A percentile compares a stretch with the other conserved stretches of the same genome.
Evolutionary conservation across 2,113 vertebrate genomes (phyloP).

Genomic region (Diphyllodes magnificus): DNA sequence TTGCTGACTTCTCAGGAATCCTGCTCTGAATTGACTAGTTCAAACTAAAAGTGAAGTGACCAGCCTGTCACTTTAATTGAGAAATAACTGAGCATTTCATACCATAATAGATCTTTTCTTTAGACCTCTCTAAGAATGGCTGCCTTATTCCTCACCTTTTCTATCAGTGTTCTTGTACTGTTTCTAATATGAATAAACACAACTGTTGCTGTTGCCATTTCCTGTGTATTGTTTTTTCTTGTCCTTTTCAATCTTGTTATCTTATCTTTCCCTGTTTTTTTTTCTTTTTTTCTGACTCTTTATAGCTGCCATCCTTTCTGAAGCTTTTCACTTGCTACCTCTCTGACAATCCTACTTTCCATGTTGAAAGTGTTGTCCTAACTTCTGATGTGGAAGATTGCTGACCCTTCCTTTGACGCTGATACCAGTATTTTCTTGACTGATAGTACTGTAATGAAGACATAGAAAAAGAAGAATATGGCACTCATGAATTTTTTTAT

Average conservation of each 20-base stretch:
- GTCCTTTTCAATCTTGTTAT: background rate
- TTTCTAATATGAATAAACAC: background rate
- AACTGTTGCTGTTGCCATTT: background rate
- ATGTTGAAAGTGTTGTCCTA: background rate
- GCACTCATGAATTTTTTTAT: background rate
- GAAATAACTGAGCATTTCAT: background rate
- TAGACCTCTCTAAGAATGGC: background rate
- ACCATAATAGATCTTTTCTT: background rate
- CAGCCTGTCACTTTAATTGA: background rate
- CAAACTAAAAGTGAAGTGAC: background rate
- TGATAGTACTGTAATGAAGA: conserved; percentile 15
- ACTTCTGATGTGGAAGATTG: conserved; percentile 7
- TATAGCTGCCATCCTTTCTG: conserved; percentile 9
- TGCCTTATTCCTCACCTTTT: background rate
- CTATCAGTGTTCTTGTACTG: background rate
- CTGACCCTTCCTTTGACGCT: background rate
- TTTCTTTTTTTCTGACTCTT: background rate
- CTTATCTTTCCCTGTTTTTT: background rate
- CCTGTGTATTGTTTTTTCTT: background rate
- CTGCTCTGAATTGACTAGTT: background rate
- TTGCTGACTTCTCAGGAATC: background rate
- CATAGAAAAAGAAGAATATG: conserved; percentile 1
- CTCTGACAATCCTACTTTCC: background rate
- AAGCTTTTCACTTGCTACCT: conserved; percentile 14
- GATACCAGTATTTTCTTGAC: background rate